A percentile compares a stretch with the other conserved stretches of the same genome.
phyloP scores from a whole-genome alignment of 2,797 vertebrate genomes.

The Chaenodraco wilsoni region DNA sequence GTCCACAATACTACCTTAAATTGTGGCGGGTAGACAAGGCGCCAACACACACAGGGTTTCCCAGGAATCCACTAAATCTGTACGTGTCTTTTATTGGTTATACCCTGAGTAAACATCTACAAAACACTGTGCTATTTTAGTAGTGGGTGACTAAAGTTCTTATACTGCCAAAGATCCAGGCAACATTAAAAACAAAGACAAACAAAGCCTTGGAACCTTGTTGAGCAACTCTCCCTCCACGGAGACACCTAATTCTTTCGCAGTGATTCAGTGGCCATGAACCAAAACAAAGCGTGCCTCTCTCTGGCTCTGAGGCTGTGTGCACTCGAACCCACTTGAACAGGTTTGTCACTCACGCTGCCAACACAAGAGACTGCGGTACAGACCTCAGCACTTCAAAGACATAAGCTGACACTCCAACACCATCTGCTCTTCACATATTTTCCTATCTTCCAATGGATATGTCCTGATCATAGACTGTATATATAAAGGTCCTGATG shows the following conservation, averaged over 20 bases:
- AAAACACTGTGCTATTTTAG: conserved; percentile 51
- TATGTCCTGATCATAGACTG: too few relatives aligned
- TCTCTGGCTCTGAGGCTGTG: conserved; percentile 21
- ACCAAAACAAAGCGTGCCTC: conserved; percentile 35
- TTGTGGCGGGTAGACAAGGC: background rate
- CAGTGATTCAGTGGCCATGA: conserved; percentile 45
- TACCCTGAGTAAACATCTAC: conserved; percentile 47
- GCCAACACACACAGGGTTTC: conserved; percentile 11
- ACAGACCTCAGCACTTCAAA: conserved; percentile 52
- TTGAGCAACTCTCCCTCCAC: conserved; percentile 1
- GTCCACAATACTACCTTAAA: background rate
- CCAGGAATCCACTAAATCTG: conserved; percentile 20
- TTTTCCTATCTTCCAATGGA: conserved; percentile 14
- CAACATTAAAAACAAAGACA: conserved; percentile 18
- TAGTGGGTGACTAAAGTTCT: conserved; percentile 21
- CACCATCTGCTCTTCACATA: conserved; percentile 21
- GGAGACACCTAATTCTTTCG: conserved; percentile 41
- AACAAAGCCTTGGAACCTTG: conserved; percentile 17
- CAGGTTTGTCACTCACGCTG: conserved; percentile 53
- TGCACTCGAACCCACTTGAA: conserved; percentile 15
- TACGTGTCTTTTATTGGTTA: conserved; percentile 12
- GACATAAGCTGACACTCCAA: conserved; percentile 20
- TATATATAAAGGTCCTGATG: background rate
- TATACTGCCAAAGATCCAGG: conserved; percentile 15
- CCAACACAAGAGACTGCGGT: conserved; percentile 34